These are phyloP conservation scores for Spilogale gracilis DNA, from an alignment of 2,113 vertebrate species.

Conservation along the genomic window DNA sequence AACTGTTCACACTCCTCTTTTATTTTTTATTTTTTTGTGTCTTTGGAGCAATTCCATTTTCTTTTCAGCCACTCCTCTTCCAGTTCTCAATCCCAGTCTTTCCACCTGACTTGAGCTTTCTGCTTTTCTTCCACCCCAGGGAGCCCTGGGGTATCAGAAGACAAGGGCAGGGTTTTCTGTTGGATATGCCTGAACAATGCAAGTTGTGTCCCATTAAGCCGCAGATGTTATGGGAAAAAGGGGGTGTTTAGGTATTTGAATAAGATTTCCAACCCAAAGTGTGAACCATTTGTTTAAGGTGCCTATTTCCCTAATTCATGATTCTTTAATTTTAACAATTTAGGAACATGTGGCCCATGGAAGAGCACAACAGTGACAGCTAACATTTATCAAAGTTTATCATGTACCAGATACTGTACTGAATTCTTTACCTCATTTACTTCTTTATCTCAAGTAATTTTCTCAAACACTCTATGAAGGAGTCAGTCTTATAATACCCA, in stretches of 20 bases:
- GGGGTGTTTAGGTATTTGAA: conserved; percentile 16
- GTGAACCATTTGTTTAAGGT: background rate
- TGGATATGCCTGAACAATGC: background rate
- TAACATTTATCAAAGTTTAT: background rate
- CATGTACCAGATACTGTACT: background rate
- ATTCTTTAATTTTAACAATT: conserved; percentile 50
- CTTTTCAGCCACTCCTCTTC: conserved; percentile 25
- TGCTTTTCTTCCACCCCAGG: background rate
- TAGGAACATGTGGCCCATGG: background rate
- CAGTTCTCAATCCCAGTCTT: background rate
- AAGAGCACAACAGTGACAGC: background rate
- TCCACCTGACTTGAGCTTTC: background rate
- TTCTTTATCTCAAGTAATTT: conserved; percentile 10
- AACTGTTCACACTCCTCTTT: background rate
- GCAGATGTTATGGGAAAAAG: background rate
- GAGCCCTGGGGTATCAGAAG: background rate
- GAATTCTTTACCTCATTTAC: background rate
- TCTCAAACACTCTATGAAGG: background rate
- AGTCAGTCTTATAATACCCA: background rate
- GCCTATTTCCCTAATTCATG: background rate
- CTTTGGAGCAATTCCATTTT: conserved; percentile 61
- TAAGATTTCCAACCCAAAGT: conserved; percentile 44
- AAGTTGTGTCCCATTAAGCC: background rate
- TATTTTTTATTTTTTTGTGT: conserved; percentile 35
- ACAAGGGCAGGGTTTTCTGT: conserved; percentile 21